Percentiles rank a stretch among this genome's conserved stretches.
Conservation (phyloP, 2,797 vertebrate genomes). For the Vespertilio murinus region DNA sequence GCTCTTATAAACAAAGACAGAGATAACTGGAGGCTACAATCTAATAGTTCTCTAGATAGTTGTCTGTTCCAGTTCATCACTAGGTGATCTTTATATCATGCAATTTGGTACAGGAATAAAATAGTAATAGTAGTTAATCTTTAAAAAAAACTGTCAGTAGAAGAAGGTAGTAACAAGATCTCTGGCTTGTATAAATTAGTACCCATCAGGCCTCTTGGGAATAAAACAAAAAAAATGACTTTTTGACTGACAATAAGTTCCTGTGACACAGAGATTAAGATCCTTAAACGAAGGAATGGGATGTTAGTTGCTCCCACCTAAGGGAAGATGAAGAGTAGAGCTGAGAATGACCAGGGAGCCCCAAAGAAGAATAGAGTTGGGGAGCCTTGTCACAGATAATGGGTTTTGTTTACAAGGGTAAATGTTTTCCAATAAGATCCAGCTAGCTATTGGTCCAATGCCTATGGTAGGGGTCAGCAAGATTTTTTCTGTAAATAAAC, state of each 20-base stretch:
- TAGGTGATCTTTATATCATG: slow-evolving; percentile 6
- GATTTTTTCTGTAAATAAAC: neutral
- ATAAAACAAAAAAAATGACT: neutral
- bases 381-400: neutral
- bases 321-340: neutral
- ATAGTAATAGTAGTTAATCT: neutral
- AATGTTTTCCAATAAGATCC: neutral
- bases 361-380: neutral
- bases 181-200: neutral
- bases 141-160: neutral
- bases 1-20: slow-evolving; percentile 67
- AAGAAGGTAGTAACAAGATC: neutral
- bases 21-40: slow-evolving; percentile 52
- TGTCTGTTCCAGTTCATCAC: slow-evolving; percentile 27
- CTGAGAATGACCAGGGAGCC: neutral
- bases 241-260: neutral
- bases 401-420: neutral
- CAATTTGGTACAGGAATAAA: slow-evolving; percentile 30
- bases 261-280: neutral
- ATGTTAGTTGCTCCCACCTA: neutral
- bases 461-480: neutral
- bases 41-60: slow-evolving; percentile 51
- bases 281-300: neutral
- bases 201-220: neutral
- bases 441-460: neutral